A percentile compares a stretch with the other conserved stretches of the same genome.
phyloP scores from a whole-genome alignment of 2,888 invertebrate species.

The Iselma pallidipennis region DNA sequence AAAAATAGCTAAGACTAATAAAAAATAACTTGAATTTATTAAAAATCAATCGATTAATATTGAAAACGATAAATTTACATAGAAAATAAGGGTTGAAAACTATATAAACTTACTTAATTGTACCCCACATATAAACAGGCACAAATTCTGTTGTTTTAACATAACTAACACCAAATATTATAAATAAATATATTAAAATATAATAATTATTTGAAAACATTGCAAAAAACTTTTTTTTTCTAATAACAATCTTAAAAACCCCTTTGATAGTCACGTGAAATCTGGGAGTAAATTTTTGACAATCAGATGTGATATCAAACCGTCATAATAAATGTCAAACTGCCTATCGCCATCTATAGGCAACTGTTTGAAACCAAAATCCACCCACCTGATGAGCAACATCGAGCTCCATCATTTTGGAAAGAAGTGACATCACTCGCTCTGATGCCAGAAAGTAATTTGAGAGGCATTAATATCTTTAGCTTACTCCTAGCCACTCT shows the following conservation, averaged over 20 bases:
- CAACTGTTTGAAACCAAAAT: background rate
- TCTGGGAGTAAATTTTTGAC: constrained; percentile 41
- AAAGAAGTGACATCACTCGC: too few species aligned
- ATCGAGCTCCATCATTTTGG: too few species aligned
- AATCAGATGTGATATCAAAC: constrained; percentile 35
- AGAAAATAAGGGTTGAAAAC: constrained; percentile 36
- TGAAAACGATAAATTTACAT: background rate
- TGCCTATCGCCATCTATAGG: background rate
- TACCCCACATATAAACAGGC: constrained; percentile 53
- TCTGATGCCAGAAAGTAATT: too few species aligned
- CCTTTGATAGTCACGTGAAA: constrained; percentile 39
- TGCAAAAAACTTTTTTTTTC: background rate
- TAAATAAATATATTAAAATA: constrained; percentile 19
- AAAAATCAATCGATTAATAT: background rate
- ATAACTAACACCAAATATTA: constrained; percentile 21
- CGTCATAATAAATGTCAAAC: background rate
- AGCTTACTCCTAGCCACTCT: too few species aligned
- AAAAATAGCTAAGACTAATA: too few species aligned
- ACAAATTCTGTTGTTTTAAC: constrained; percentile 47
- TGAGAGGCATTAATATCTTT: too few species aligned
- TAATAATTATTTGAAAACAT: constrained; percentile 3
- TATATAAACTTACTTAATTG: constrained; percentile 45
- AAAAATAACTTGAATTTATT: background rate
- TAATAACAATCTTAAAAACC: background rate
- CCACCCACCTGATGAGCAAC: too few species aligned